Percentiles rank a stretch among this genome's conserved stretches.
Evolutionary conservation across 2,888 invertebrate species (phyloP).

Genomic region (Sepiola atlantica): DNA sequence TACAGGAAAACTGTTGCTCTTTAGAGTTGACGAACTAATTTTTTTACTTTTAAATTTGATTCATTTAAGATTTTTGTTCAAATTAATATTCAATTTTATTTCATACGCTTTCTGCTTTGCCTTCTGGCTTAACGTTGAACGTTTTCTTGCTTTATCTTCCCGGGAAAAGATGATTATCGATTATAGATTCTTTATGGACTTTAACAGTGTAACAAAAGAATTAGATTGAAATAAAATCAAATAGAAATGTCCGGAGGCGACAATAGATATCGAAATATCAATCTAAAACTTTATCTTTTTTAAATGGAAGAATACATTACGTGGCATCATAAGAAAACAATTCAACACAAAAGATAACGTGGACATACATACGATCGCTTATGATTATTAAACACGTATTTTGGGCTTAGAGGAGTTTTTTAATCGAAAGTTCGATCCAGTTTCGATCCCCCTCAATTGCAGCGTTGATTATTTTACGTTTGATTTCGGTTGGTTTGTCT

Average conservation of each 20-base stretch:
- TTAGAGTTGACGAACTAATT: background rate
- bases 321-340: background rate
- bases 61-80: background rate
- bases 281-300: background rate
- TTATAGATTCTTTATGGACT: background rate
- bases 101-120: slow-evolving; percentile 5
- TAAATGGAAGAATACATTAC: background rate
- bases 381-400: background rate
- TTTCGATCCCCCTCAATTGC: background rate
- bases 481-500: background rate
- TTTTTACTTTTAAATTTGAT: background rate
- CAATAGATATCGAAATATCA: background rate
- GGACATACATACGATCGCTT: background rate
- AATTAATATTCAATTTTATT: background rate
- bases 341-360: background rate
- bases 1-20: background rate
- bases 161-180: background rate
- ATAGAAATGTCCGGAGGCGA: background rate
- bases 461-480: background rate
- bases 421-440: background rate
- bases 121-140: background rate
- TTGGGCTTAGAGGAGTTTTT: background rate
- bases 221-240: background rate
- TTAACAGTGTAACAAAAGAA: background rate
- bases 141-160: background rate